Evolutionary conservation across 2,888 invertebrate genomes (phyloP), one percentile per base, ranked within the genome.

Genomic region (Dugesia japonica): DNA sequence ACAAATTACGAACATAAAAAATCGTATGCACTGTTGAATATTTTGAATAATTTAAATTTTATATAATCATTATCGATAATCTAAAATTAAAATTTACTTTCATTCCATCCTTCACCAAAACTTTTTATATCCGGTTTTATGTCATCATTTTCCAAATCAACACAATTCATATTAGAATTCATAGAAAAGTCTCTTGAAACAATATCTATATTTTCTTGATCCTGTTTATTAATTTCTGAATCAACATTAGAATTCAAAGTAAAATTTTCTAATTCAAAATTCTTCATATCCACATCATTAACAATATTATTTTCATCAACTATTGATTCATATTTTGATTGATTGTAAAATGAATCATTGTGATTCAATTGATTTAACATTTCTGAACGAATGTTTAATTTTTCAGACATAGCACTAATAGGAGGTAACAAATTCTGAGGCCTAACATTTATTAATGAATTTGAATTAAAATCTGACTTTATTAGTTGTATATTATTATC

Each of bases 301-400:
- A 23, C 56, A 23, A 56, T n/a, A n/a, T n/a, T 56, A 23, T 7
- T 23, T 4, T 56, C n/a, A 56, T 56, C 56, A n/a, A 56, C 56
- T n/a, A 56, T 56, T 4, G 56, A 56, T 56, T 56, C 56, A n/a
- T 56, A 56, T 23, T 56, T 56, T 4, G 20, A 4, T 7, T 56
- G 56, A 20, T 23, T 23, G 56, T 13, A 56, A 23, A 56, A 56
- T n/a, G 56, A 56, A 23, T 56, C 56, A 23, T 23, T 23, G 56
- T 56, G 56, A 56, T n/a, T 56, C 56, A 56, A 56, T n/a, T 56
- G 56, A 56, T 56, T 56, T 23, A 56, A 56, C 56, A 56, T 20
- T 56, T 56, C 56, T 4, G 56, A n/a, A 20, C 56, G 56, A 23
- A 56, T 56, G 17, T 56, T 56, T n/a, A 56, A 56, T n/a, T 56